Percentiles rank a stretch among this genome's conserved stretches.
Evolutionary conservation across 2,113 vertebrate species (phyloP).

Genomic region (Tonatia bakeri): DNA sequence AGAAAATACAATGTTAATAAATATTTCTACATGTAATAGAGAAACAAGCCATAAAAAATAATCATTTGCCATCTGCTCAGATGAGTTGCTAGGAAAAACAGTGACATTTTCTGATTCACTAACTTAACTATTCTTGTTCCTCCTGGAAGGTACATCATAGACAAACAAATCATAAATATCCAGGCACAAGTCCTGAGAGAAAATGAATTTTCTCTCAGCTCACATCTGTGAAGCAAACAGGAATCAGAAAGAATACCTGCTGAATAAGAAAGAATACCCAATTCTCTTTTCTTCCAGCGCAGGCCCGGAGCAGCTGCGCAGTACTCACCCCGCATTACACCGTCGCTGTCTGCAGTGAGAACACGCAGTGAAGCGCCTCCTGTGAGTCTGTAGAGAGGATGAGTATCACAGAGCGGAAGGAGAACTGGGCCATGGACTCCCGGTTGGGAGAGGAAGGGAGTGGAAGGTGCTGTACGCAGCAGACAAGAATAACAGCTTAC

Average conservation of each 20-base stretch:
- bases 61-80: constrained; percentile 42
- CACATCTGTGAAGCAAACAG: background rate
- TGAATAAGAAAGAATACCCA: background rate
- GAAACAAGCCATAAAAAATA: constrained; percentile 57
- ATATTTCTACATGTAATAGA: constrained; percentile 44
- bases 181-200: background rate
- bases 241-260: background rate
- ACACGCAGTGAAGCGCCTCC: background rate
- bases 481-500: background rate
- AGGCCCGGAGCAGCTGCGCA: background rate
- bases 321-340: background rate
- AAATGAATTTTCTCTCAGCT: background rate
- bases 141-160: background rate
- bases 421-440: background rate
- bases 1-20: constrained; percentile 62
- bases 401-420: background rate
- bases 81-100: constrained; percentile 9
- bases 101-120: constrained; percentile 54
- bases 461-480: background rate
- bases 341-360: background rate
- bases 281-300: background rate
- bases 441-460: background rate
- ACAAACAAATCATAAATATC: constrained; percentile 26
- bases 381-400: accelerated
- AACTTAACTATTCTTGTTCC: constrained; percentile 28